Evolutionary conservation across 2,797 vertebrate species (phyloP), one percentile per base, ranked within the genome.

Genomic region (Takifugu ocellatus): DNA sequence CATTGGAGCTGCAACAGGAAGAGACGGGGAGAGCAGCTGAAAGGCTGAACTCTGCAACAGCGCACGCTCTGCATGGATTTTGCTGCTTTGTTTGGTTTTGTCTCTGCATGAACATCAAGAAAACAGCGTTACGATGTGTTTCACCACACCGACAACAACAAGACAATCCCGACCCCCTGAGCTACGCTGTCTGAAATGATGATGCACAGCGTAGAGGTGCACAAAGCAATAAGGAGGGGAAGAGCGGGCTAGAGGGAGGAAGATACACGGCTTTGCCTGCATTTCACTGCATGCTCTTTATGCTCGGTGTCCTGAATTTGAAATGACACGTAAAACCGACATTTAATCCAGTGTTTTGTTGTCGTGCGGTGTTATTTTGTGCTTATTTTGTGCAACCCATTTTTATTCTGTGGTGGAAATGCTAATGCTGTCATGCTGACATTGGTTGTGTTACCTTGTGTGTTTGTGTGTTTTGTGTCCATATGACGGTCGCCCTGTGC

Each of bases 381-480:
- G 12, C 54, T n/a, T n/a, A n/a, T n/a, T n/a, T n/a, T n/a, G n/a
- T 68, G 66, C 64, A 70, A 45, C 50, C 31, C 29, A 5, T n/a
- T 51, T 33, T 70, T 46, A 54, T 33, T 33, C 8, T 10, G 31
- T 62, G 36, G 77, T 57, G 7, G 47, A 72, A 46, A 69, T 68
- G 74, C 86, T 89, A 89, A 88, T 85, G 15, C 26, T 67, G 61
- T 67, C 75, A 61, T 74, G 83, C 72, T 79, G 66, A 76, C 70
- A 59, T 51, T 76, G 71, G 56, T 70, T 56, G 12, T 70, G 66
- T 51, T 72, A 54, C 79, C 68, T 66, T 52, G 7, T 61, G n/a
- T 66, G 39, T 68, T 58, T 78, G 53, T 79, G 58, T 77, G 51
- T 53, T 15, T 58, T 75, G 60, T 63, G 67, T 68, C 59, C 71